These are phyloP conservation scores for Dolichoris vasculosae DNA, from an alignment of 1,140 invertebrate species.

Conservation along the genomic window DNA sequence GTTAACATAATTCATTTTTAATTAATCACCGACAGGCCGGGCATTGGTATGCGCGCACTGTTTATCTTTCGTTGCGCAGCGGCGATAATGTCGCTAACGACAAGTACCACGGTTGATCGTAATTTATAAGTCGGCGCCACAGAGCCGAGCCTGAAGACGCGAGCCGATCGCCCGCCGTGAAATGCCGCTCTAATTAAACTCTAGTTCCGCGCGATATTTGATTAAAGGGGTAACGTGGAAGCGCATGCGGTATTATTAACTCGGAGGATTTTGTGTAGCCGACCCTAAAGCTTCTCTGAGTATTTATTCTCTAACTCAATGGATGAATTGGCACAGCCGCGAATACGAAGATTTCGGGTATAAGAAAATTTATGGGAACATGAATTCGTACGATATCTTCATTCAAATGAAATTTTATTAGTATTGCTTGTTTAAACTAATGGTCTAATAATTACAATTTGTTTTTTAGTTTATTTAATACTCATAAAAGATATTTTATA, in stretches of 20 bases:
- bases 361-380: no score
- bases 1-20: conserved; percentile 42
- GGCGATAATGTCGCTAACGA: conserved; percentile 8
- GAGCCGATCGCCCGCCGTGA: conserved; percentile 7
- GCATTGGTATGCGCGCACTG: neutral
- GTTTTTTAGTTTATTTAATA: no score
- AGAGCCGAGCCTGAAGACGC: neutral
- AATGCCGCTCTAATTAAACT: conserved; percentile 55
- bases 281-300: neutral
- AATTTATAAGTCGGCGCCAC: conserved; percentile 37
- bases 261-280: neutral
- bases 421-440: no score
- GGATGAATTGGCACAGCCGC: neutral
- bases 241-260: neutral
- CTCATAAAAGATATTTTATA: no score
- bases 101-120: conserved; percentile 1
- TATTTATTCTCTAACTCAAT: neutral
- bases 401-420: no score
- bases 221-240: conserved; percentile 51
- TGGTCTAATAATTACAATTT: no score
- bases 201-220: conserved; percentile 47
- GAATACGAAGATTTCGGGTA: no score
- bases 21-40: conserved; percentile 2
- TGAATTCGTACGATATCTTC: no score
- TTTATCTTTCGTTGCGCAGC: neutral